These are phyloP conservation scores for Drosophila meridiana DNA, from an alignment of 2,888 invertebrate species.

Conservation along the genomic window DNA sequence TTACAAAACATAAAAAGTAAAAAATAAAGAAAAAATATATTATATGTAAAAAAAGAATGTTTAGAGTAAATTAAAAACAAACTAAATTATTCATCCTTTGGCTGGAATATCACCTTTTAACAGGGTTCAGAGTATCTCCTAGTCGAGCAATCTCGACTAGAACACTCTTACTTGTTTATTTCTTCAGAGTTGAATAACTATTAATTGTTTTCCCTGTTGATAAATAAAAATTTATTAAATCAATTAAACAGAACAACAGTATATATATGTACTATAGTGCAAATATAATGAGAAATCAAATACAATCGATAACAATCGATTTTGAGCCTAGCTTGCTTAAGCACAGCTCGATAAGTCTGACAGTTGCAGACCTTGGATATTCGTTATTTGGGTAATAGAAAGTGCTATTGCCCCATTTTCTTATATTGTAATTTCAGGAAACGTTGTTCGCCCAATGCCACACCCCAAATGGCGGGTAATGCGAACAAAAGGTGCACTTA, in stretches of 20 bases:
- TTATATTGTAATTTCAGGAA: background rate
- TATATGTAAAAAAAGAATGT: too few relatives aligned
- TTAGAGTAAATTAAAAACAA: too few relatives aligned
- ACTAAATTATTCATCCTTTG: too few relatives aligned
- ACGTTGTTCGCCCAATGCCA: background rate
- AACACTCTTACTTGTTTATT: too few relatives aligned
- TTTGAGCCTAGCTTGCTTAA: background rate
- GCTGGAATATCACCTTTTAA: too few relatives aligned
- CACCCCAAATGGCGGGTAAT: background rate
- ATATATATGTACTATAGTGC: background rate
- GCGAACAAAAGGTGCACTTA: constrained; percentile 26
- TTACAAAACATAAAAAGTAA: too few relatives aligned
- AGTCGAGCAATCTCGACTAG: too few relatives aligned
- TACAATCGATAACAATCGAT: background rate
- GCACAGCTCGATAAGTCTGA: background rate
- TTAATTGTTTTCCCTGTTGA: too few relatives aligned
- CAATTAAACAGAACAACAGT: background rate
- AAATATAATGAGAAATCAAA: background rate
- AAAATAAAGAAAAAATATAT: too few relatives aligned
- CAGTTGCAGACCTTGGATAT: background rate
- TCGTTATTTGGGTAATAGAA: background rate
- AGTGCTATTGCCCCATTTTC: background rate
- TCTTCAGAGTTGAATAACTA: too few relatives aligned
- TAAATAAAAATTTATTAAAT: too few relatives aligned
- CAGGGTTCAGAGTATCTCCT: too few relatives aligned